Conservation (phyloP, 2,113 vertebrate genomes). For the Malurus elegans region DNA sequence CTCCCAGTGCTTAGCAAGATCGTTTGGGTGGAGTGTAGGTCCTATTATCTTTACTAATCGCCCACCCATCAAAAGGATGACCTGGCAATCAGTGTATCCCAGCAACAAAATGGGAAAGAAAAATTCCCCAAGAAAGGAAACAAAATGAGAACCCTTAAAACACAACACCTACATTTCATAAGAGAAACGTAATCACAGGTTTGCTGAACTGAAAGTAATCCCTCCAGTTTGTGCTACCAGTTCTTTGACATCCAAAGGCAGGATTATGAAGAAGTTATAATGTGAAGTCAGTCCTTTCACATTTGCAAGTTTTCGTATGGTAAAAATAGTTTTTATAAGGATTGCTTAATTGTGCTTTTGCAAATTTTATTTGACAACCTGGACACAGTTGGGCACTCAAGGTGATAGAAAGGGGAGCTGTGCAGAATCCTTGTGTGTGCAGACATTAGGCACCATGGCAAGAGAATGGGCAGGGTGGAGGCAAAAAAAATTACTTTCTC, state of each 20-base stretch:
- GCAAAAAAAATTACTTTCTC: background rate
- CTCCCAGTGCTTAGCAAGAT: no score
- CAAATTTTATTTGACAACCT: background rate
- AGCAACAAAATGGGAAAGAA: no score
- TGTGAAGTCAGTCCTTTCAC: background rate
- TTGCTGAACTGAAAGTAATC: background rate
- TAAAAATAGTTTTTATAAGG: background rate
- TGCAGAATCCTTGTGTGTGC: rapidly evolving
- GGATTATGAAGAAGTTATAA: background rate
- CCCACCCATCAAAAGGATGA: no score
- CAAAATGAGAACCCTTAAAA: no score
- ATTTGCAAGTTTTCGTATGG: background rate
- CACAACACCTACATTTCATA: background rate
- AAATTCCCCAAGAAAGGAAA: no score
- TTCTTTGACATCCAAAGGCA: background rate
- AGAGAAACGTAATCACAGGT: background rate
- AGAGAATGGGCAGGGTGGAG: background rate
- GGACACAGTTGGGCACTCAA: background rate
- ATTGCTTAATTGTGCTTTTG: background rate
- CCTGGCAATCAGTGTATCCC: no score
- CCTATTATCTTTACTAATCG: no score
- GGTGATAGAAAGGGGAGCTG: background rate
- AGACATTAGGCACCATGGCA: background rate
- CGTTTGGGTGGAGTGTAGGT: no score
- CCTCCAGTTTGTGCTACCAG: background rate